Conservation (phyloP, 2,888 invertebrate species). For the Acrobasis repandana region DNA sequence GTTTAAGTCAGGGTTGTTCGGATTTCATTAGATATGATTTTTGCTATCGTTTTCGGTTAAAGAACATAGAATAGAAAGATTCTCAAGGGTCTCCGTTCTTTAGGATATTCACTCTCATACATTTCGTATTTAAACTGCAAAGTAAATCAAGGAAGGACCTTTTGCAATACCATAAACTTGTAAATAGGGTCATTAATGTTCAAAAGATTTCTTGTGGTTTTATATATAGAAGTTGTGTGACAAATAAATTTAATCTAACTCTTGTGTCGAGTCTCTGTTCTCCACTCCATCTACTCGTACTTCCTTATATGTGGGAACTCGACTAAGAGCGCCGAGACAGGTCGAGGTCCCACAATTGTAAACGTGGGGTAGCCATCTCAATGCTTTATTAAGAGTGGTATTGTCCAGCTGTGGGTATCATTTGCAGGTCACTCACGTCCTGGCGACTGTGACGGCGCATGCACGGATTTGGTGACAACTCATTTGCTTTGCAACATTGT, state of each 20-base stretch:
- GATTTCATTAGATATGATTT: too few species aligned
- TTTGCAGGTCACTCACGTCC: constrained; percentile 58
- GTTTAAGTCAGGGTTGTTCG: too few species aligned
- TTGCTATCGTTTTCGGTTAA: too few species aligned
- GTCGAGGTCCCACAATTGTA: too few species aligned
- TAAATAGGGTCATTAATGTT: not conserved
- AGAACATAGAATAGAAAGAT: too few species aligned
- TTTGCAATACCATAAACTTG: not conserved
- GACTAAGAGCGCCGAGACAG: too few species aligned
- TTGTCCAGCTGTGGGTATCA: constrained; percentile 44
- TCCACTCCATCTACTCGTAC: too few species aligned
- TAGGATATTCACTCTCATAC: not conserved
- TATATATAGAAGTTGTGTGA: too few species aligned
- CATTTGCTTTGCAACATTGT: constrained; percentile 69
- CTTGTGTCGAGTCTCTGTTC: too few species aligned
- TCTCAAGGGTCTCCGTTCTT: not conserved
- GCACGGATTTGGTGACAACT: constrained; percentile 55
- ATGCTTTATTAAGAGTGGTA: constrained; percentile 50
- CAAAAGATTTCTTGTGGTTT: constrained; percentile 20
- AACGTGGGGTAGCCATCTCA: constrained; percentile 43
- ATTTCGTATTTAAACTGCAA: not conserved
- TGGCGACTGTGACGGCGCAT: constrained; percentile 50
- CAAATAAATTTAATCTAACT: too few species aligned
- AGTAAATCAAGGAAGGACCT: not conserved
- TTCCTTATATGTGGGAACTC: too few species aligned